Evolutionary conservation across 2,888 invertebrate genomes (phyloP).

Genomic region (Lycophotia porphyrea): DNA sequence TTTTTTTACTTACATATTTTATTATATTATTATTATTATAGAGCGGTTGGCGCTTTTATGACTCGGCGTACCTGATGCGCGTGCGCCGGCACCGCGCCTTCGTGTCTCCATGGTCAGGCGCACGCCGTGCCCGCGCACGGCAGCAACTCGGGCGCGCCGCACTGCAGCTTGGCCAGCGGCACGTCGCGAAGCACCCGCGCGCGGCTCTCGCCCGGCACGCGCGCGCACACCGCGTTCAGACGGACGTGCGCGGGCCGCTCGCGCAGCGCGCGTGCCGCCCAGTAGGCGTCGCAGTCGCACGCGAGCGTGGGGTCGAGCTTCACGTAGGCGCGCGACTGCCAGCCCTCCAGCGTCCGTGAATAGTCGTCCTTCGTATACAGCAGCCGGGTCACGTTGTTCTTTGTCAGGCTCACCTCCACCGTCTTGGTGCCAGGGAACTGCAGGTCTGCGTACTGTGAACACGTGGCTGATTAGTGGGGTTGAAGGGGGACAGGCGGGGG

Average conservation of each 20-base stretch:
- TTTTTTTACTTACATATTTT: too few species aligned
- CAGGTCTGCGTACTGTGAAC: conserved; percentile 54
- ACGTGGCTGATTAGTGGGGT: not conserved
- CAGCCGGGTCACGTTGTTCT: conserved; percentile 38
- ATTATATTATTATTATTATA: too few species aligned
- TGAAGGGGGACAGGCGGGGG: too few species aligned
- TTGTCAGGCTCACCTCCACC: conserved; percentile 24
- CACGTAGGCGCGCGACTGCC: conserved; percentile 4
- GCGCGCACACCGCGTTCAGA: not conserved
- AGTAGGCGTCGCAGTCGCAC: conserved; percentile 61
- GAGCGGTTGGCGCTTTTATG: too few species aligned
- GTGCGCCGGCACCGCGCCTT: not conserved
- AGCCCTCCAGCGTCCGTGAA: not conserved
- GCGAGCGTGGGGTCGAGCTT: conserved; percentile 13
- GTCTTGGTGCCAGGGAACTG: conserved; percentile 19
- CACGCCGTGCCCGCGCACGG: too few species aligned
- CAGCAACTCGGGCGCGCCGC: conserved; percentile 19
- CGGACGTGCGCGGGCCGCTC: conserved; percentile 19
- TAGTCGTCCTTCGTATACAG: conserved; percentile 36
- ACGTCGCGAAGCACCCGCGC: not conserved
- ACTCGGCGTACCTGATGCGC: not conserved
- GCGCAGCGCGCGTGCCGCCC: conserved; percentile 52
- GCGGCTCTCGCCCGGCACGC: not conserved
- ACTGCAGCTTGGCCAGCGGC: not conserved
- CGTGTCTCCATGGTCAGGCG: too few species aligned